Base-by-base conservation (phyloP, 2,888 invertebrate species). In the Crematogaster levior region DNA sequence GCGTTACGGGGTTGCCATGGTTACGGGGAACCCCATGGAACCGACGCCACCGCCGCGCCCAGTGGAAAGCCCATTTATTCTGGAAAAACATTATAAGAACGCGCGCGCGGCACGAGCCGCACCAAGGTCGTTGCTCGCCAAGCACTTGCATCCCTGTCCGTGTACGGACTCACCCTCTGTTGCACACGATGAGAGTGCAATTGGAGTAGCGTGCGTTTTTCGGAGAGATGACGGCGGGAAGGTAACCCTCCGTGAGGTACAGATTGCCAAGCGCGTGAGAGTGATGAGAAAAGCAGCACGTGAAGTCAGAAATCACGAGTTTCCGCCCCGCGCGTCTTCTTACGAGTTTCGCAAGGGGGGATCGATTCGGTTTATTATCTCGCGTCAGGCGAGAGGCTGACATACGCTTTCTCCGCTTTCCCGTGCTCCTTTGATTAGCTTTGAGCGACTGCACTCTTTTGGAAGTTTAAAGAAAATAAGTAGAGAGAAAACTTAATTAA, bases 61-160 rank as follows among this genome's bases (percentile, higher is more conserved):
- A 89, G 86, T 89, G 89, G 92, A 94, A 94, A 94, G 93, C 93
- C 93, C 94, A 94, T 94, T 94, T 94, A 94, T 94, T 92, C 93
- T 93, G 93, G 92, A 93, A 93, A 94, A 94, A 94, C 94, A 94
- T 94, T 93, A 93, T 93, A 94, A 93, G 93, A 94, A 93, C 84
- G 84, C 51, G 82, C 80, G 81, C 85, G 83, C 82, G 80, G 73
- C 84, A 61, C 72, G 83, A 53, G 84, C 75, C 79, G 61, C 68
- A 58, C 73, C 66, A 46, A 43, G 83, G 74, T 70, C 66, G 75
- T 74, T 81, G 46, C 66, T 75, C 66, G 51, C 51, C 34, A 3
- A n/a, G 48, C 79, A 66, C 84, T 82, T 79, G 79, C 85, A 81
- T 70, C 80, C 63, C 66, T 70, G 60, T 56, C 66, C 56, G 21